These are phyloP conservation scores for Heterotis niloticus DNA, from an alignment of 2,113 vertebrate species.

Conservation along the genomic window DNA sequence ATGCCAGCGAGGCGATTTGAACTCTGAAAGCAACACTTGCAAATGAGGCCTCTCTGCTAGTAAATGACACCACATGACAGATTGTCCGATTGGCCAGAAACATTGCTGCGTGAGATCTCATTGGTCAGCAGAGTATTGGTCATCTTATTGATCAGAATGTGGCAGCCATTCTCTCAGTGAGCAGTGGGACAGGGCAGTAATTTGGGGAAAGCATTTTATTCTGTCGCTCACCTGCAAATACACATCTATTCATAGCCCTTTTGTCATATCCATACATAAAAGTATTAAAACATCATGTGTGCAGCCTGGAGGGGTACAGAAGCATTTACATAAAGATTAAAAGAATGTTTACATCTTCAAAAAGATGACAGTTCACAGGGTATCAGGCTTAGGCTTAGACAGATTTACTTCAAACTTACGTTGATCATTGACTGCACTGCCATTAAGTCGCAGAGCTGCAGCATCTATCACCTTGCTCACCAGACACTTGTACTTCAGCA, in stretches of 20 bases:
- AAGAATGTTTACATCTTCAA: neutral
- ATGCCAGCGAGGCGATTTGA: neutral
- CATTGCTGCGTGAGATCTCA: neutral
- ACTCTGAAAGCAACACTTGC: too few relatives aligned
- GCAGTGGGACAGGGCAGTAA: neutral
- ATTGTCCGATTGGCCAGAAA: neutral
- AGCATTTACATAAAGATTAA: conserved; percentile 4
- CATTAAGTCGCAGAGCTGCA: neutral
- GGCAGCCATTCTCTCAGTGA: neutral
- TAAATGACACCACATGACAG: neutral
- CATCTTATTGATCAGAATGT: conserved; percentile 2
- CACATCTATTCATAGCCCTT: neutral
- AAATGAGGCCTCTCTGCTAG: neutral
- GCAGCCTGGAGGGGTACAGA: neutral
- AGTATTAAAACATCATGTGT: neutral
- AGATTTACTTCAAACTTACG: too few relatives aligned
- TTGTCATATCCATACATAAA: conserved; percentile 9
- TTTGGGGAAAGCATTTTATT: neutral
- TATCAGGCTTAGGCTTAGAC: neutral
- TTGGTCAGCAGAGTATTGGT: neutral
- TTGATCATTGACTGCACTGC: neutral
- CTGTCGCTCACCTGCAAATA: neutral
- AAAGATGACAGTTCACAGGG: conserved; percentile 3
- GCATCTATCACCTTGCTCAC: neutral
- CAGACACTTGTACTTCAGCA: neutral